A percentile compares a stretch with the other conserved stretches of the same genome.
Conservation (phyloP, 2,888 invertebrate genomes). For the Leucoptera coffeella region DNA sequence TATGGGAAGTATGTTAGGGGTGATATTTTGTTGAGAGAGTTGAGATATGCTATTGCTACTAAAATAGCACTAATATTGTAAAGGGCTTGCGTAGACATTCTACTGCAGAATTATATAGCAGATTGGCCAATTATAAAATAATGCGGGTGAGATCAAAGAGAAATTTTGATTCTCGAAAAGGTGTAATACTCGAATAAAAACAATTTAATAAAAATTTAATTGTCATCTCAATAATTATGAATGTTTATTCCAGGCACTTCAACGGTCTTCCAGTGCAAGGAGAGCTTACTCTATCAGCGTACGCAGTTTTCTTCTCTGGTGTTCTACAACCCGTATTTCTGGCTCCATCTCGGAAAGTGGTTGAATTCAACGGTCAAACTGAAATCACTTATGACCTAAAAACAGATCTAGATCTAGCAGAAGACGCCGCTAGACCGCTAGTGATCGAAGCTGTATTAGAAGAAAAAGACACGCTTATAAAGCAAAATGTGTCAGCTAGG, state of each 20-base stretch:
- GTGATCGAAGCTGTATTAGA: constrained; percentile 85
- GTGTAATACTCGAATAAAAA: too few relatives aligned
- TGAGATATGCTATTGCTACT: too few relatives aligned
- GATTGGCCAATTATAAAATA: too few relatives aligned
- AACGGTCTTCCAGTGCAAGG: constrained; percentile 85
- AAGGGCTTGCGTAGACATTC: too few relatives aligned
- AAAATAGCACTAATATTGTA: too few relatives aligned
- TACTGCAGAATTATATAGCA: too few relatives aligned
- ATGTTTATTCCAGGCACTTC: constrained; percentile 60
- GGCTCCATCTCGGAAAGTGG: constrained; percentile 65
- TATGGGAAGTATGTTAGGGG: too few relatives aligned
- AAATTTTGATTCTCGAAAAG: too few relatives aligned
- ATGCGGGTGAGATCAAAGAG: too few relatives aligned
- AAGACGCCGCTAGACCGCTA: constrained; percentile 75
- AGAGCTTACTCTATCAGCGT: constrained; percentile 76
- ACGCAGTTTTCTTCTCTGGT: constrained; percentile 74
- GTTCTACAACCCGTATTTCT: constrained; percentile 74
- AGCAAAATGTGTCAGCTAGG: constrained; percentile 68
- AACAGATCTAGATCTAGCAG: constrained; percentile 64
- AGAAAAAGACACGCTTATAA: constrained; percentile 79
- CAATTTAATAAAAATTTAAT: too few relatives aligned
- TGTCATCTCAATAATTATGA: too few relatives aligned
- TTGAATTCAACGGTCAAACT: constrained; percentile 57
- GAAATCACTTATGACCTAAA: constrained; percentile 72
- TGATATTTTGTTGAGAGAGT: too few relatives aligned